phyloP scores from a whole-genome alignment of 2,888 invertebrate genomes.

The Rhodophaea formosa region DNA sequence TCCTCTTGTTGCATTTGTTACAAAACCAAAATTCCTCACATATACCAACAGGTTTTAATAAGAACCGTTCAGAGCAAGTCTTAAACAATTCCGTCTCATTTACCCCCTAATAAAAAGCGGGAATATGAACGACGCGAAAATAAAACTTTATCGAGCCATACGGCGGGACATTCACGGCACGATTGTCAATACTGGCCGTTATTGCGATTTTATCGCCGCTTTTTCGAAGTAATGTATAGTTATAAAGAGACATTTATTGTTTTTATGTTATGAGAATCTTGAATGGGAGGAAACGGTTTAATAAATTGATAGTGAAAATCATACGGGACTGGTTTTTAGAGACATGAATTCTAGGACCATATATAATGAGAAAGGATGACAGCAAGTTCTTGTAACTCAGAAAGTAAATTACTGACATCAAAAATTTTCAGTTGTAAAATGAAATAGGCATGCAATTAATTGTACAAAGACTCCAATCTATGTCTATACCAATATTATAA shows the following conservation, averaged over 20 bases:
- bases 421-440: too few relatives aligned
- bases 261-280: not conserved
- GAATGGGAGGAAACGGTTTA: not conserved
- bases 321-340: not conserved
- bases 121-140: conserved; percentile 34
- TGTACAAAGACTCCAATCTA: too few relatives aligned
- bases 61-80: not conserved
- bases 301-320: not conserved
- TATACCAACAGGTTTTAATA: conserved; percentile 1
- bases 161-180: conserved; percentile 16
- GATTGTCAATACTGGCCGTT: conserved; percentile 2
- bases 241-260: not conserved
- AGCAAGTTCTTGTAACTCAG: too few relatives aligned
- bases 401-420: too few relatives aligned
- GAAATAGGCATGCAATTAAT: too few relatives aligned
- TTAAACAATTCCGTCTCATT: conserved; percentile 24
- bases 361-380: too few relatives aligned
- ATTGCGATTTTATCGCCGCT: conserved; percentile 15
- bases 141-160: conserved; percentile 39
- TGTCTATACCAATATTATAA: too few relatives aligned
- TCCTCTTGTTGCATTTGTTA: too few relatives aligned
- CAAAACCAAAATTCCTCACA: not conserved
- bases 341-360: too few relatives aligned
- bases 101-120: conserved; percentile 36
- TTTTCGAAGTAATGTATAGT: too few relatives aligned